These are phyloP conservation scores for Phalangium opilio DNA, from an alignment of 2,888 invertebrate genomes.

Conservation along the genomic window DNA sequence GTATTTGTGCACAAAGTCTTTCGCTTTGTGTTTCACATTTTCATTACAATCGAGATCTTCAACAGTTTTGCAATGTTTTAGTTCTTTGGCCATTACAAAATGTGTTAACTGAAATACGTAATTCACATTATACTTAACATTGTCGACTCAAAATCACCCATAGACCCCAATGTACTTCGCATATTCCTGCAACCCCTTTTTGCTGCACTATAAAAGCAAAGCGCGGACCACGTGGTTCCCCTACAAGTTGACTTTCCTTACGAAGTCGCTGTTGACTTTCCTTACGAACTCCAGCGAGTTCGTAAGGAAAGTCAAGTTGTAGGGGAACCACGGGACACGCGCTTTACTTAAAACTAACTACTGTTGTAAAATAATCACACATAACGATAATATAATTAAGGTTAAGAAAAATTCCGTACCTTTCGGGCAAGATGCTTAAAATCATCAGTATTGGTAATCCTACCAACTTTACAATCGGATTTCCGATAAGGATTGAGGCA, in stretches of 20 bases:
- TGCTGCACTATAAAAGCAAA: too few species aligned
- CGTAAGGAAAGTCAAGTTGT: too few species aligned
- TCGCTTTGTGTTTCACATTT: slow-evolving; percentile 83
- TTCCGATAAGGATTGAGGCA: slow-evolving; percentile 77
- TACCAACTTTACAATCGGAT: slow-evolving; percentile 62
- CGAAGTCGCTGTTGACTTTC: too few species aligned
- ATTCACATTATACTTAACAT: too few species aligned
- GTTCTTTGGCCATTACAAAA: slow-evolving; percentile 84
- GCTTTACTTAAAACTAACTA: not conserved
- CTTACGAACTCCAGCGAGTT: too few species aligned
- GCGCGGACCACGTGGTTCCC: too few species aligned
- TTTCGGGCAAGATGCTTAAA: slow-evolving; percentile 88
- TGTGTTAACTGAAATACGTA: slow-evolving; percentile 63
- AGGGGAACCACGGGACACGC: too few species aligned
- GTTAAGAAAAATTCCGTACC: slow-evolving; percentile 37
- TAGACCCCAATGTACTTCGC: too few species aligned
- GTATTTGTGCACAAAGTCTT: slow-evolving; percentile 86
- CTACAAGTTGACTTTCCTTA: too few species aligned
- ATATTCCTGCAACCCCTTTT: too few species aligned
- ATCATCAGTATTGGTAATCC: slow-evolving; percentile 76
- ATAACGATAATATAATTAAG: not conserved
- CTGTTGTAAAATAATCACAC: not conserved
- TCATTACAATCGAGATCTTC: slow-evolving; percentile 75
- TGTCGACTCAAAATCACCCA: too few species aligned
- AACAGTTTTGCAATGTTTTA: slow-evolving; percentile 74